Evolutionary conservation across 2,797 vertebrate species (phyloP), one percentile per base, ranked within the genome.

Genomic region (Sebastes cheni): DNA sequence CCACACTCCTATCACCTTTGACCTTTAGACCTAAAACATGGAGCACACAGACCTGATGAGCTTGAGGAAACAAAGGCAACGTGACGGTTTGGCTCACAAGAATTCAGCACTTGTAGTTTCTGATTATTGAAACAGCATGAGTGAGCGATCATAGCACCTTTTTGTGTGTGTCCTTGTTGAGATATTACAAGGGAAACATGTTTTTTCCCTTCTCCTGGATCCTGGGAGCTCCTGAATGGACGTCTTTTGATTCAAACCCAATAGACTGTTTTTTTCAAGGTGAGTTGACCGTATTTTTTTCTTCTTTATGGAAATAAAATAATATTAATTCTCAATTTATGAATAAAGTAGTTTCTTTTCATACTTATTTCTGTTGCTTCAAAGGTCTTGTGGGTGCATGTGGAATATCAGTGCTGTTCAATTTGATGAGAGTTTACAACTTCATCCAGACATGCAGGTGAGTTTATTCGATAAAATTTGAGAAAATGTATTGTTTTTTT

Each of bases 361-460:
- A 14, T 36, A 11, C 34, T 42, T 22, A 22, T 20, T 6, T 29
- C 58, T 60, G 59, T 64, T 5, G 22, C 74, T 84, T 23, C 29
- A 8, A 91, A 97, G 97, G 97, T 83, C 46, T 98, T 34, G 83
- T 97, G 27, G 96, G 96, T 8, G 96, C 97, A 23, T 96, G 96
- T 18, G 97, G 96, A 2, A 78, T 97, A 85, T 96, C 94, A 0
- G 91, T 98, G 72, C 94, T 98, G 56, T 95, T 85, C 90, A 96
- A 82, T 90, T 90, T 98, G 65, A 88, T 96, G 88, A 96, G 94
- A 91, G 90, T 97, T 74, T 93, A 96, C 87, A 89, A 97, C 81
- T 97, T 97, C 82, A 88, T 96, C 88, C 88, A 94, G 86, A 93
- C 94, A 7, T 87, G 87, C 88, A 96, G 95, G 97, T 98, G 91